These are phyloP conservation scores for Dendrolimus punctatus DNA, from an alignment of 1,140 invertebrate species.

Conservation along the genomic window DNA sequence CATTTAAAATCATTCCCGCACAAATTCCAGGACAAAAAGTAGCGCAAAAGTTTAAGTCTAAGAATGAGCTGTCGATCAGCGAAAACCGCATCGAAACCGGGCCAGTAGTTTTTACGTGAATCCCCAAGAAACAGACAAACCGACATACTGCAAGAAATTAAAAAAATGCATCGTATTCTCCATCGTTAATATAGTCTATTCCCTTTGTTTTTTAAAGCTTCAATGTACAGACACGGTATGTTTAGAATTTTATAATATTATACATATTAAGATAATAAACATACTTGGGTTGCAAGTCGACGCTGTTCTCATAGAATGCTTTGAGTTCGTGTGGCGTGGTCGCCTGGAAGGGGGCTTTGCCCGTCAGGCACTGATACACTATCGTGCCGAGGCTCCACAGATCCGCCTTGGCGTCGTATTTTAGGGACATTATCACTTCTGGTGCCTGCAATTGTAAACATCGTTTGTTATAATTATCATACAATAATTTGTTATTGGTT, in stretches of 20 bases:
- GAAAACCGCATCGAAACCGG: no score
- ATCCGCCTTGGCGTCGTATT: conserved; percentile 99
- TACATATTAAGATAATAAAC: conserved; percentile 23
- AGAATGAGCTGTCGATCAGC: no score
- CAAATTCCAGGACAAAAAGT: no score
- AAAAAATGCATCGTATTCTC: no score
- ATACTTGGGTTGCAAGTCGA: conserved; percentile 96
- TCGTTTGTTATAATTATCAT: not conserved
- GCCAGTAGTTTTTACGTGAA: no score
- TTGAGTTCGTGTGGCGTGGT: conserved; percentile 98
- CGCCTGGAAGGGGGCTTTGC: conserved; percentile 98
- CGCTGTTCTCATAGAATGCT: conserved; percentile 97
- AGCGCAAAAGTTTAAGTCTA: no score
- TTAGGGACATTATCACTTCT: conserved; percentile 99
- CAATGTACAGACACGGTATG: not conserved
- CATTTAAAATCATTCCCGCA: no score
- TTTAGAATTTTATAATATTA: not conserved
- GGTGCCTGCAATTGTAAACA: conserved; percentile 80
- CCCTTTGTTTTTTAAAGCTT: no score
- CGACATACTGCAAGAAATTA: no score
- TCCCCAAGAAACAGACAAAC: no score
- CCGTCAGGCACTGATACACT: conserved; percentile 98
- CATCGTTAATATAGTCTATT: no score
- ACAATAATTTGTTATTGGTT: not conserved
- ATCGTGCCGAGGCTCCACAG: conserved; percentile 99